phyloP scores from a whole-genome alignment of 2,797 vertebrate species.

The Protosalanx chinensis region DNA sequence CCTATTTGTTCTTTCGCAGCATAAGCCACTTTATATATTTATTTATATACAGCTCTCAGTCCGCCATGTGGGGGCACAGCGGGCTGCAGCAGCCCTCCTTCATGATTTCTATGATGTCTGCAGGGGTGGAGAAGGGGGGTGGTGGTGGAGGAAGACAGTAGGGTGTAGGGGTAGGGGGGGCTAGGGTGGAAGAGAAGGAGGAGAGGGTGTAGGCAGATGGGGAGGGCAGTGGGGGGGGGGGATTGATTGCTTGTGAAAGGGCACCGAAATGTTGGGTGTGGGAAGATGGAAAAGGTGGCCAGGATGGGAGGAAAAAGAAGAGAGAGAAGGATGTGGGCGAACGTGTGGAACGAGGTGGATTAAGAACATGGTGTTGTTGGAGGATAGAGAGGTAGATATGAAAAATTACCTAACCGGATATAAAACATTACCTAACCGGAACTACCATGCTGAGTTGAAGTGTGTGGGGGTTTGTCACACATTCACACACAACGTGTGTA shows the following conservation, averaged over 20 bases:
- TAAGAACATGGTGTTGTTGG: background rate
- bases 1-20: background rate
- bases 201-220: background rate
- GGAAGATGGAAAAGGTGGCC: background rate
- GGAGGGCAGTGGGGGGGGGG: background rate
- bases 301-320: background rate
- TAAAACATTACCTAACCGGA: background rate
- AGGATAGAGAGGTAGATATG: background rate
- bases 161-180: background rate
- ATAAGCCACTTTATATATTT: background rate
- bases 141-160: background rate
- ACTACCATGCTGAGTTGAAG: too few species aligned
- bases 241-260: background rate
- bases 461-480: too few species aligned
- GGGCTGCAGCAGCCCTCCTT: slow-evolving; percentile 27
- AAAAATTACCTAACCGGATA: background rate
- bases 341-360: too few species aligned
- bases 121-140: background rate
- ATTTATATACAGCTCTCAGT: slow-evolving; percentile 11
- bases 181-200: background rate
- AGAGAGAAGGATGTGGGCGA: background rate
- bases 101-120: slow-evolving; percentile 49
- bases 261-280: too few species aligned
- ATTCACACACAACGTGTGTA: too few species aligned
- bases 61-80: slow-evolving; percentile 41